Conservation (phyloP, 2,113 vertebrate genomes). For the Grammomys dolichurus region DNA sequence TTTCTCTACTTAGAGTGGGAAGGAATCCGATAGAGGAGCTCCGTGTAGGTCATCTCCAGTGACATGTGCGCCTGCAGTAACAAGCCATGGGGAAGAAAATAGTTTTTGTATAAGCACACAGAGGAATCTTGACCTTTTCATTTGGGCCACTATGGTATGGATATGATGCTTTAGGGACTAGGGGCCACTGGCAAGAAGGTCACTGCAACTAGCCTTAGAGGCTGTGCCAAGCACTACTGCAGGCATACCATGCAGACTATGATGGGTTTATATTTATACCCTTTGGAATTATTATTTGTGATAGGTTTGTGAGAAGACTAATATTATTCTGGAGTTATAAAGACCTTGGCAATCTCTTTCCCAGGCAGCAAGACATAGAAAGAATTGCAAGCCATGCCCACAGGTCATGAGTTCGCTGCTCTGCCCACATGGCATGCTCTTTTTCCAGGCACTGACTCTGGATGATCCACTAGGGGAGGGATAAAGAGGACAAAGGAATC, state of each 20-base stretch:
- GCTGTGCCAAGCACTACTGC: too few species aligned
- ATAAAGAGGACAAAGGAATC: background rate
- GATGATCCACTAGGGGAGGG: background rate
- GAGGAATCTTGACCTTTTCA: background rate
- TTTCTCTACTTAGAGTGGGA: background rate
- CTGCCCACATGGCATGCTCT: rapidly evolving
- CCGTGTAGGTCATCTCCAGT: background rate
- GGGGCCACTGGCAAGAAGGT: background rate
- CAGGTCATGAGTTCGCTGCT: background rate
- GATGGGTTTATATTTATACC: background rate
- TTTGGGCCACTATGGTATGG: background rate
- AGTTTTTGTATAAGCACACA: background rate
- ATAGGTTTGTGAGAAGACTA: background rate
- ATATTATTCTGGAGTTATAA: background rate
- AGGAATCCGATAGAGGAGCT: background rate
- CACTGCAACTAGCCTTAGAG: background rate
- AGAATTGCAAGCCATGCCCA: background rate
- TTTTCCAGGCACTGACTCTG: background rate
- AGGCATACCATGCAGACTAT: background rate
- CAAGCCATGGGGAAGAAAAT: background rate
- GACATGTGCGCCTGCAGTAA: background rate
- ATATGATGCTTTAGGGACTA: background rate
- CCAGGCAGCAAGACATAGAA: background rate
- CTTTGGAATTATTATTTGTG: background rate
- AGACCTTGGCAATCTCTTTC: background rate